phyloP scores from a whole-genome alignment of 2,797 vertebrate species.

The Argentina silus region DNA sequence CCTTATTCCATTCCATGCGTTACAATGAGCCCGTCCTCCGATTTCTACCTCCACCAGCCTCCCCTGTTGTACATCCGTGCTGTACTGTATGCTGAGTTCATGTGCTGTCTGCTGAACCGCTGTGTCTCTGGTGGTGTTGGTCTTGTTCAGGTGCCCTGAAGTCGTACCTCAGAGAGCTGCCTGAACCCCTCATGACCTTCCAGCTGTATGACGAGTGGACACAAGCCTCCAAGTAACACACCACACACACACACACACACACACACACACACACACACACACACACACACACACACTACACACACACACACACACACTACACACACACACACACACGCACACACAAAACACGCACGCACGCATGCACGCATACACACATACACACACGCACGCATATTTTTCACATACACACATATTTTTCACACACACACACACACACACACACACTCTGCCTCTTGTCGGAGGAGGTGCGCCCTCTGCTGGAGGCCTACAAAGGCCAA shows the following conservation, averaged over 20 bases:
- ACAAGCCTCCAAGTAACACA: constrained; percentile 87
- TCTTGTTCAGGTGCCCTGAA: constrained; percentile 90
- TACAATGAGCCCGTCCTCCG: no score
- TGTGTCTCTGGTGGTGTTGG: constrained; percentile 4
- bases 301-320: neutral
- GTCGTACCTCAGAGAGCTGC: constrained; percentile 95
- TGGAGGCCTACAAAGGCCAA: no score
- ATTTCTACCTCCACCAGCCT: no score
- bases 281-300: neutral
- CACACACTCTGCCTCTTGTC: no score
- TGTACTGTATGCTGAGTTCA: neutral
- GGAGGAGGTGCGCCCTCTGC: no score
- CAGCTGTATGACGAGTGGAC: constrained; percentile 93
- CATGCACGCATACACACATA: neutral
- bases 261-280: constrained; percentile 15
- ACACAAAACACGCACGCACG: neutral
- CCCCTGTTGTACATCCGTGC: no score
- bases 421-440: neutral
- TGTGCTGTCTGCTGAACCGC: neutral
- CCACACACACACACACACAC: neutral
- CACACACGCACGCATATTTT: neutral
- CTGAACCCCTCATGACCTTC: constrained; percentile 96
- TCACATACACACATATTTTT: neutral
- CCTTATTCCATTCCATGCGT: no score
- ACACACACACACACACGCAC: constrained; percentile 2